phyloP scores from a whole-genome alignment of 2,888 invertebrate genomes.

The Agrilus biguttatus region DNA sequence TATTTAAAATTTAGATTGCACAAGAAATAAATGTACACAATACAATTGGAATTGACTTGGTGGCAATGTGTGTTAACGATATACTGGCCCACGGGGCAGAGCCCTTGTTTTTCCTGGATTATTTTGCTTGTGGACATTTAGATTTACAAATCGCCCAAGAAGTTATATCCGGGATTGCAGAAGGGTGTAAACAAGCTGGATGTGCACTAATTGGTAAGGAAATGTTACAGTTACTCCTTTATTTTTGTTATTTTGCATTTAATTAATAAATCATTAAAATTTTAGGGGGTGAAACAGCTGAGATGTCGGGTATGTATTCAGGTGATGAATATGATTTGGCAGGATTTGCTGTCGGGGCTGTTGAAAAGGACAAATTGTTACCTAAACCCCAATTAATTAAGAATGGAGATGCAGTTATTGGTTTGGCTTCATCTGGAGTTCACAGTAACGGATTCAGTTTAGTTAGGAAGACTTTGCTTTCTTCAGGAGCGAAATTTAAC shows the following conservation, averaged over 20 bases:
- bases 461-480: constrained; percentile 63
- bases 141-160: constrained; percentile 60
- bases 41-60: constrained; percentile 84
- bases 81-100: constrained; percentile 90
- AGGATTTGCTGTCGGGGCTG: constrained; percentile 89
- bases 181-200: constrained; percentile 73
- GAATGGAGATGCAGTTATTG: constrained; percentile 69
- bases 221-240: background rate
- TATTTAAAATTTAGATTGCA: constrained; percentile 55
- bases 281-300: constrained; percentile 87
- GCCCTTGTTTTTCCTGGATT: constrained; percentile 92
- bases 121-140: constrained; percentile 83
- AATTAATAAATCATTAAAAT: background rate
- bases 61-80: constrained; percentile 98
- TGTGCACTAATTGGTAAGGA: constrained; percentile 75
- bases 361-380: constrained; percentile 57
- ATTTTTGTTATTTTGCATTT: background rate
- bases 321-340: constrained; percentile 86
- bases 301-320: constrained; percentile 91
- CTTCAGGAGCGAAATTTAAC: constrained; percentile 46
- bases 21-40: constrained; percentile 63
- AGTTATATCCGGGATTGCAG: constrained; percentile 74
- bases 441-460: constrained; percentile 93
- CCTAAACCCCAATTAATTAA: constrained; percentile 53
- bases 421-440: constrained; percentile 76